Evolutionary conservation across 1,140 invertebrate species (phyloP).

Genomic region (Drosophila tsacasi): DNA sequence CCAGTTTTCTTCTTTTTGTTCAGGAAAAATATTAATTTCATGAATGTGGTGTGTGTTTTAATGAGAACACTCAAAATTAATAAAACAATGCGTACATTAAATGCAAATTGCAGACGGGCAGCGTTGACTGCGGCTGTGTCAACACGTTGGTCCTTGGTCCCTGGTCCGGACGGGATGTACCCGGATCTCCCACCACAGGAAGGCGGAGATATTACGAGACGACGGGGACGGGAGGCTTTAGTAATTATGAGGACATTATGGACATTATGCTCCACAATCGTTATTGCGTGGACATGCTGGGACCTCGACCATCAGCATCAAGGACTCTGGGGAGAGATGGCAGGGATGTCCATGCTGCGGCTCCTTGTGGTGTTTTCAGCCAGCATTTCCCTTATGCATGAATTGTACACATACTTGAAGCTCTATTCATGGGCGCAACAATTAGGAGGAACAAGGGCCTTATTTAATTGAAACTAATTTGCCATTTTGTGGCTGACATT

Average conservation of each 20-base stretch:
- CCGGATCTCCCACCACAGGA: conserved; percentile 5
- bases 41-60: conserved; percentile 71
- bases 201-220: conserved; percentile 6
- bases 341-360: conserved; percentile 42
- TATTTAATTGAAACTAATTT: conserved; percentile 84
- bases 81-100: conserved; percentile 82
- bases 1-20: conserved; percentile 1
- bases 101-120: conserved; percentile 73
- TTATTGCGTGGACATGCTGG: conserved; percentile 83
- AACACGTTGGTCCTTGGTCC: conserved; percentile 33
- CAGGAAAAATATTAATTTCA: conserved; percentile 68
- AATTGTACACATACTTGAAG: conserved; percentile 34
- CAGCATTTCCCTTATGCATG: conserved; percentile 78
- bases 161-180: conserved; percentile 16
- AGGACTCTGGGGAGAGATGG: conserved; percentile 19
- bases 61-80: conserved; percentile 79
- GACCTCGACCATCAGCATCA: conserved; percentile 19
- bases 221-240: conserved; percentile 43
- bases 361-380: conserved; percentile 64
- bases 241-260: conserved; percentile 84
- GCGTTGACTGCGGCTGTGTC: conserved; percentile 37
- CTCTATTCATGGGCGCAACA: conserved; percentile 8
- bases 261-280: conserved; percentile 77
- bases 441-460: conserved; percentile 72
- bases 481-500: conserved; percentile 70